Evolutionary conservation across 2,888 invertebrate species (phyloP).

Genomic region (Gnatocerus cornutus): DNA sequence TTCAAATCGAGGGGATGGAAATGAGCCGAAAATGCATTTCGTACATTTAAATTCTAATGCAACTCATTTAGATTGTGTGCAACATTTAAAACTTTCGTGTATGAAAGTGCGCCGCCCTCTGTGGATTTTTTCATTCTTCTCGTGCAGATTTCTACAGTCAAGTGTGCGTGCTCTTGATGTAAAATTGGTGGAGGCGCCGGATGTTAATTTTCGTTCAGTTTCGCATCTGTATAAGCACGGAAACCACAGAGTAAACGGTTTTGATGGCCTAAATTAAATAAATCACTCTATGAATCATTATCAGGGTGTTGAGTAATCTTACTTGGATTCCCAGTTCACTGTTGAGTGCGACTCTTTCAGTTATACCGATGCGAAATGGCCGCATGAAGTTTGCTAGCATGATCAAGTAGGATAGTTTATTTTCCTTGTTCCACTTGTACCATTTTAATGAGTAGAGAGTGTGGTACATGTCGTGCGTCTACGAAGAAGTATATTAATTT

Average conservation of each 20-base stretch:
- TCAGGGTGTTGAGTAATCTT: too few relatives aligned
- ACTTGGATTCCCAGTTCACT: background rate
- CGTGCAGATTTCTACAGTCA: too few relatives aligned
- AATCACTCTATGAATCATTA: background rate
- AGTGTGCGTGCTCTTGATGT: too few relatives aligned
- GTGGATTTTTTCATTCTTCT: too few relatives aligned
- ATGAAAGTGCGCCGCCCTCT: too few relatives aligned
- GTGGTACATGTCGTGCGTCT: background rate
- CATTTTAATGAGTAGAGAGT: background rate
- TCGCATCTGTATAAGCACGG: background rate
- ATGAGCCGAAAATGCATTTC: background rate
- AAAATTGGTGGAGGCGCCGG: too few relatives aligned
- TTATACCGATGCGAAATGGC: background rate
- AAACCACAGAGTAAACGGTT: background rate
- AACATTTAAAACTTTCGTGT: too few relatives aligned
- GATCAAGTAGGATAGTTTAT: background rate
- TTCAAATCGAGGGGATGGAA: slow-evolving; percentile 4
- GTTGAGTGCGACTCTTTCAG: background rate
- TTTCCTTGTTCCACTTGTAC: background rate
- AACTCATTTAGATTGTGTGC: too few relatives aligned
- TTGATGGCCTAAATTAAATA: background rate
- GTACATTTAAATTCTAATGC: too few relatives aligned
- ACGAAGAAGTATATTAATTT: too few relatives aligned
- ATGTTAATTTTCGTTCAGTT: too few relatives aligned
- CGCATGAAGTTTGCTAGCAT: background rate